Conservation (phyloP, 1,140 invertebrate species). For the Bombus breviceps region DNA sequence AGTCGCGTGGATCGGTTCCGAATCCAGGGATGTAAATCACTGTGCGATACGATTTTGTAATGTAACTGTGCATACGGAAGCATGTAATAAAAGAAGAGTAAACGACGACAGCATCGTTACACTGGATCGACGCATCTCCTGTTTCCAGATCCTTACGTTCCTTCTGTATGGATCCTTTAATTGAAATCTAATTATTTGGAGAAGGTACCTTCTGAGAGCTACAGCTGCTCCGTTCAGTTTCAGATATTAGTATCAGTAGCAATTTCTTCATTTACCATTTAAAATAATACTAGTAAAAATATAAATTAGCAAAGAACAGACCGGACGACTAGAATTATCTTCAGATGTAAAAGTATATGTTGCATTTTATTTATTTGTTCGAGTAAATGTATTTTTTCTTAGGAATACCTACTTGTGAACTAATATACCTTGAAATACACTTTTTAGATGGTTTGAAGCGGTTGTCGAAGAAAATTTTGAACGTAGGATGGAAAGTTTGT, state of each 20-base stretch:
- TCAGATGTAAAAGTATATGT: no score
- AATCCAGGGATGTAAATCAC: conserved; percentile 58
- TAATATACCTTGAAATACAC: no score
- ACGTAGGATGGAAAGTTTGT: background rate
- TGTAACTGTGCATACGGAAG: conserved; percentile 74
- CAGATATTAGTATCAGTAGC: background rate
- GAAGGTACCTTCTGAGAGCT: background rate
- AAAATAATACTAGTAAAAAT: no score
- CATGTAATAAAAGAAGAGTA: conserved; percentile 75
- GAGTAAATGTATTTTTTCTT: no score
- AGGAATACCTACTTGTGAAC: no score
- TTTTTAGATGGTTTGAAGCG: background rate
- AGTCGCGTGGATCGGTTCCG: conserved; percentile 27
- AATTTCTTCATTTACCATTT: background rate
- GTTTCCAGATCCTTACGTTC: background rate
- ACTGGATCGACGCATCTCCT: background rate
- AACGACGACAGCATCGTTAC: conserved; percentile 1
- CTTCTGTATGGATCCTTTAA: background rate
- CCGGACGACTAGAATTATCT: no score
- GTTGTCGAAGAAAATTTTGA: background rate
- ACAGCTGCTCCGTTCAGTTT: background rate
- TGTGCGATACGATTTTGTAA: conserved; percentile 75
- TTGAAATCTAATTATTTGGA: background rate
- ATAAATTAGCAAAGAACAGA: no score
- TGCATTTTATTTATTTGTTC: no score